Evolutionary conservation across 2,113 vertebrate species (phyloP).

Genomic region (Aegotheles bennettii): DNA sequence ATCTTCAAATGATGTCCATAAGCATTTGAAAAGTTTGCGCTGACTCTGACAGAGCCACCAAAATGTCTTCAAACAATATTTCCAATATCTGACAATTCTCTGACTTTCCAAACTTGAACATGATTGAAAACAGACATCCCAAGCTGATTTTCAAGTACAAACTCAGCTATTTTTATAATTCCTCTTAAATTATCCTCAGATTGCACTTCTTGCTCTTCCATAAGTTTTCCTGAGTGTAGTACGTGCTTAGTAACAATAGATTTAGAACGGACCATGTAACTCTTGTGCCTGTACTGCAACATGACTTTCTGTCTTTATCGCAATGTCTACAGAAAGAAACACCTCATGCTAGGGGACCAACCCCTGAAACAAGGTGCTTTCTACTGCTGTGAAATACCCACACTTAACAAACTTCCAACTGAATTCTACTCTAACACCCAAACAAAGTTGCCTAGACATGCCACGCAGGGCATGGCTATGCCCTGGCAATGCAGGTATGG

Average conservation of each 20-base stretch:
- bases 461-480: not conserved
- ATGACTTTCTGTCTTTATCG: not conserved
- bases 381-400: not conserved
- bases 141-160: not conserved
- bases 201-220: not conserved
- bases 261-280: not conserved
- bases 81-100: not conserved
- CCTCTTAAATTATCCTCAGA: not conserved
- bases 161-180: not conserved
- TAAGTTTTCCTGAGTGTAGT: not conserved
- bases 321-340: not conserved
- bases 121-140: not conserved
- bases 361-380: not conserved
- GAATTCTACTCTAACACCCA: not conserved
- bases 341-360: not conserved
- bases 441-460: rapidly evolving
- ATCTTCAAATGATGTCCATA: not conserved
- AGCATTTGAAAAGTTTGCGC: not conserved
- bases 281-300: not conserved
- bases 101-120: not conserved
- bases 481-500: not conserved
- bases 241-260: not conserved
- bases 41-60: not conserved
- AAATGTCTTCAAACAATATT: not conserved
- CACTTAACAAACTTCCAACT: not conserved